A percentile compares a stretch with the other conserved stretches of the same genome.
These are phyloP conservation scores for Cyrtodaria siliqua DNA, from an alignment of 2,888 invertebrate genomes.

Conservation along the genomic window DNA sequence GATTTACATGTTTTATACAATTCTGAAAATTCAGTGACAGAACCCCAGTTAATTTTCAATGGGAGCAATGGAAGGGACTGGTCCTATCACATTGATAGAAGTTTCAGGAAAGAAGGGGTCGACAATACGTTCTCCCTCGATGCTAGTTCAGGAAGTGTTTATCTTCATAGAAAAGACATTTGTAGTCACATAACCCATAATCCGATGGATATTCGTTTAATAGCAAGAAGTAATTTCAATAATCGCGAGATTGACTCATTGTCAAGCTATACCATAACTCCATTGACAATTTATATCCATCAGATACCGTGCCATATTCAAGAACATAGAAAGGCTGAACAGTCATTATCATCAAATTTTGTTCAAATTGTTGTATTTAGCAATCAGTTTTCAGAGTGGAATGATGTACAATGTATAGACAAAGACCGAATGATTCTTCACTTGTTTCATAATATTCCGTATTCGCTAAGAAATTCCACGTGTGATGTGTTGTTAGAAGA, in stretches of 20 bases:
- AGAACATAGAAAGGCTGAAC: conserved; percentile 37
- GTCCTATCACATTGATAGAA: conserved; percentile 76
- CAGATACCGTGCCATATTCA: conserved; percentile 63
- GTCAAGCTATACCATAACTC: conserved; percentile 64
- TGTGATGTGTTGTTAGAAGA: conserved; percentile 45
- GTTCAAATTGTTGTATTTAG: conserved; percentile 44
- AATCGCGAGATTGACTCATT: conserved; percentile 19
- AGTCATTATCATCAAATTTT: conserved; percentile 24
- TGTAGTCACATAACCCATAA: conserved; percentile 61
- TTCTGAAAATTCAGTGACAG: conserved; percentile 28
- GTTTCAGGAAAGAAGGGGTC: conserved; percentile 33
- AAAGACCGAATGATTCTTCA: conserved; percentile 48
- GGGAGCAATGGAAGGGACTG: conserved; percentile 87
- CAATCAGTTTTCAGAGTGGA: conserved; percentile 30
- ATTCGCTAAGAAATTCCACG: conserved; percentile 36
- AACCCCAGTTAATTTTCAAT: conserved; percentile 72
- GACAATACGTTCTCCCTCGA: conserved; percentile 63
- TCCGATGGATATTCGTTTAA: conserved; percentile 64
- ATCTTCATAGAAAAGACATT: conserved; percentile 50
- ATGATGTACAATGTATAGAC: conserved; percentile 54
- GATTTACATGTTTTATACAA: conserved; percentile 63
- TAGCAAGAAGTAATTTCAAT: conserved; percentile 57
- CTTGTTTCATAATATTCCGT: conserved; percentile 55
- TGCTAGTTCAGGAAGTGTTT: conserved; percentile 67
- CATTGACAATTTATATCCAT: conserved; percentile 70